Conservation (phyloP, 2,113 vertebrate species). For the Cavia porcellus region DNA sequence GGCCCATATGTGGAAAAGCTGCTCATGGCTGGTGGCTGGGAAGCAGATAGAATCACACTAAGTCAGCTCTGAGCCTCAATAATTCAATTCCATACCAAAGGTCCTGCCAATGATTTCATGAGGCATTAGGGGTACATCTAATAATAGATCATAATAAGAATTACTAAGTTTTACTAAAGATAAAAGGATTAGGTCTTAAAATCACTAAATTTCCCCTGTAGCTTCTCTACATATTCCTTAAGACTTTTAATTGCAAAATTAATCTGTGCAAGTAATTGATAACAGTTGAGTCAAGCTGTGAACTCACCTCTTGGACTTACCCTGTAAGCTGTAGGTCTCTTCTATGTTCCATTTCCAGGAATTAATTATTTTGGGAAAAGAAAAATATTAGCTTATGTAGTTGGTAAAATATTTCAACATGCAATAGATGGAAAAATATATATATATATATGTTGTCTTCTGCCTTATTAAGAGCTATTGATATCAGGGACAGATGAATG, state of each 20-base stretch:
- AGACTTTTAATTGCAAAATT: background rate
- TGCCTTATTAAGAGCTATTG: background rate
- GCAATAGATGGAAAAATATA: background rate
- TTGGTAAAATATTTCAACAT: background rate
- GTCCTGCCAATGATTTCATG: background rate
- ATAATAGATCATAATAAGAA: background rate
- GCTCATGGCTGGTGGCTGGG: background rate
- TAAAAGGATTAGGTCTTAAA: constrained; percentile 7
- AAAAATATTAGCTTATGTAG: background rate
- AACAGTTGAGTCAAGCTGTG: background rate
- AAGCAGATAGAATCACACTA: background rate
- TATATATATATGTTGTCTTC: background rate
- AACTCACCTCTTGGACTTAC: background rate
- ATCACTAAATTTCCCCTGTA: background rate
- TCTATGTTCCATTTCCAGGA: background rate
- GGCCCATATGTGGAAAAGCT: background rate
- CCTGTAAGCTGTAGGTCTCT: background rate
- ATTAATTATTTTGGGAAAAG: background rate
- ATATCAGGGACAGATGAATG: background rate
- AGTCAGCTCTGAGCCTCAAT: background rate
- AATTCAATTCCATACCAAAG: background rate
- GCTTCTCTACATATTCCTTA: background rate
- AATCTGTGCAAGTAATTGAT: background rate
- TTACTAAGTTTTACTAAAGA: background rate
- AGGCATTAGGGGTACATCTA: background rate